These are phyloP conservation scores for Cantharis rufa DNA, from an alignment of 2,888 invertebrate genomes.

Conservation along the genomic window DNA sequence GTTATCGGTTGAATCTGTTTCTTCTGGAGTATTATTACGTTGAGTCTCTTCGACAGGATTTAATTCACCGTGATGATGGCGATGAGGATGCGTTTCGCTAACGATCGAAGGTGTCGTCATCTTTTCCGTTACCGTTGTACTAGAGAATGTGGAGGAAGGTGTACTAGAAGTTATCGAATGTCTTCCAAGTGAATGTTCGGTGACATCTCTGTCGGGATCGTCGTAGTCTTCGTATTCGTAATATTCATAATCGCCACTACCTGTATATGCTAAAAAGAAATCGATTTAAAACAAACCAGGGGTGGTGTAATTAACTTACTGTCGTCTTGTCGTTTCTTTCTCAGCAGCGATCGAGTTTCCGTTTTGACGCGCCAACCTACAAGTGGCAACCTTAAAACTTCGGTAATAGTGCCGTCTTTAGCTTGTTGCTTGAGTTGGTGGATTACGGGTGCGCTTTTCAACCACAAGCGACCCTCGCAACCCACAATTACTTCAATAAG, in stretches of 20 bases:
- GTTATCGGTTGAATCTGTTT: background rate
- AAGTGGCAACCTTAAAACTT: constrained; percentile 70
- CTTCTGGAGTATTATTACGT: constrained; percentile 31
- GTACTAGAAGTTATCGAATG: background rate
- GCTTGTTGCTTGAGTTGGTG: constrained; percentile 71
- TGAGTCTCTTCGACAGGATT: constrained; percentile 36
- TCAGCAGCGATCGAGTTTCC: constrained; percentile 43
- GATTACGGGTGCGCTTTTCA: constrained; percentile 68
- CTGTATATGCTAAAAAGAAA: constrained; percentile 4
- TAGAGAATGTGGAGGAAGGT: background rate
- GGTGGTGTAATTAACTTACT: constrained; percentile 6
- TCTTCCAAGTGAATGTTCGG: constrained; percentile 5
- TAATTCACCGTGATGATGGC: constrained; percentile 58
- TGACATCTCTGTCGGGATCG: constrained; percentile 34
- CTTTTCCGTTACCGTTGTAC: background rate
- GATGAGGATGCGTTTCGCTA: constrained; percentile 51
- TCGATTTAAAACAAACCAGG: background rate
- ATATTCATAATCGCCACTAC: constrained; percentile 52
- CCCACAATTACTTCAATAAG: constrained; percentile 69
- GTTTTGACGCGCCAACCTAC: constrained; percentile 70
- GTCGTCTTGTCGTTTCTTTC: constrained; percentile 32
- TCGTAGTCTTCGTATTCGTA: constrained; percentile 52
- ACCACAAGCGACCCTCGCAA: constrained; percentile 72
- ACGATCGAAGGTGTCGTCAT: constrained; percentile 25
- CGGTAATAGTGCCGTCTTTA: constrained; percentile 71